Base-by-base conservation (phyloP, 1,140 invertebrate genomes). In the Drosophila pandora region DNA sequence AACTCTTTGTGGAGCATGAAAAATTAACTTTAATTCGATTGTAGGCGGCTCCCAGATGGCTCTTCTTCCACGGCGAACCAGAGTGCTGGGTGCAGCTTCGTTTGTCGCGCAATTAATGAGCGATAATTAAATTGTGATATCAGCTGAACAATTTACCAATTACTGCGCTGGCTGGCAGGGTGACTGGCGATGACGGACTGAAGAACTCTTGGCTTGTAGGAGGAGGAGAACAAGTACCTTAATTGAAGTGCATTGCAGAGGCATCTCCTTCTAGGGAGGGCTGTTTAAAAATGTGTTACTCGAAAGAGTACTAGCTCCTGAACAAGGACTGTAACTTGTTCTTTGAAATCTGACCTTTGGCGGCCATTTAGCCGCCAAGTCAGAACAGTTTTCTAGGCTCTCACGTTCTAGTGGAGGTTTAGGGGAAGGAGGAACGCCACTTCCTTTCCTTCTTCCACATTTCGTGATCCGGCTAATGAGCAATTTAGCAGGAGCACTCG, bases 1-100 rank as follows among this genome's bases (percentile, higher is more conserved):
- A 79, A 79, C 58, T 83, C 43, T 83, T 82, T 75, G 47, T 70
- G 62, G 78, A 72, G 79, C 79, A 82, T 83, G 60, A 83, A 82
- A 72, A 75, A 74, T 79, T 76, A 59, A 55, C 54, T 76, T 65
- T 84, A 70, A 78, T 70, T 79, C 72, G 52, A 73, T 63, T 78
- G 55, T 59, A 69, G 57, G 76, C 61, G 43, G 50, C 49, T 50
- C 52, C 52, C 45, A 62, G 70, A 55, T 61, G 68, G 43, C 23
- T 23, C 23, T 47, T 12, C 47, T 22, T 23, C 39, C 37, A 32
- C 12, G 9, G 23, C 9, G 9, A 7, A 12, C 8, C 21, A 30
- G 9, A 43, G 9, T 54, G 25, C 43, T 47, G 64, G 63, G 30
- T 58, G 59, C 58, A 49, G 47, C 56, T 73, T 69, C 70, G 61